Evolutionary conservation across 2,888 invertebrate species (phyloP).

Genomic region (Cheilosia variabilis): DNA sequence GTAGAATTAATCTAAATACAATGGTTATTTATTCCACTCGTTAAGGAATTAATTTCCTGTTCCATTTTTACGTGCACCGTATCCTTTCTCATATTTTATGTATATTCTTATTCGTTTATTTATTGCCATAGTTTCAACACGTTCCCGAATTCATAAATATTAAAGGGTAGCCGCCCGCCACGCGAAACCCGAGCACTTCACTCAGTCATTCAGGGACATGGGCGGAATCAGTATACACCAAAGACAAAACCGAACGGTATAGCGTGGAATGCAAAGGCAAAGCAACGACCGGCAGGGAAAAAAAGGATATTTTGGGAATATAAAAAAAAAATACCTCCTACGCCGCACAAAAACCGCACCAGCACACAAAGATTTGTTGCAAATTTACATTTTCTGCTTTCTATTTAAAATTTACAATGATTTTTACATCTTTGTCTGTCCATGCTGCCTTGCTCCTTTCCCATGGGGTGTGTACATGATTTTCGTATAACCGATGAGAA

Average conservation of each 20-base stretch:
- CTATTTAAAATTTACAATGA: neutral
- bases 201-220: constrained; percentile 49
- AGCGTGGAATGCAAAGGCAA: constrained; percentile 11
- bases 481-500: neutral
- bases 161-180: constrained; percentile 38
- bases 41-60: constrained; percentile 56
- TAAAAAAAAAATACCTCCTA: neutral
- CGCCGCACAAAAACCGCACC: neutral
- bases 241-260: constrained; percentile 36
- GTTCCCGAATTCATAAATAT: constrained; percentile 71
- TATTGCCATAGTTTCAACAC: constrained; percentile 70
- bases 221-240: constrained; percentile 31
- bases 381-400: constrained; percentile 36
- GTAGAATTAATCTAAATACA: constrained; percentile 49
- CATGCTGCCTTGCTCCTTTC: neutral
- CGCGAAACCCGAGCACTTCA: constrained; percentile 7
- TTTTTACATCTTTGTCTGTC: neutral
- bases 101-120: constrained; percentile 62
- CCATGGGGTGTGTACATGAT: no score
- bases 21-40: constrained; percentile 49
- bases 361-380: constrained; percentile 6
- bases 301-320: constrained; percentile 36
- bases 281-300: neutral
- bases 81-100: constrained; percentile 54
- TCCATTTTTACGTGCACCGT: constrained; percentile 4